These are phyloP conservation scores for Microhierax caerulescens DNA, from an alignment of 2,797 vertebrate species.

Conservation along the genomic window DNA sequence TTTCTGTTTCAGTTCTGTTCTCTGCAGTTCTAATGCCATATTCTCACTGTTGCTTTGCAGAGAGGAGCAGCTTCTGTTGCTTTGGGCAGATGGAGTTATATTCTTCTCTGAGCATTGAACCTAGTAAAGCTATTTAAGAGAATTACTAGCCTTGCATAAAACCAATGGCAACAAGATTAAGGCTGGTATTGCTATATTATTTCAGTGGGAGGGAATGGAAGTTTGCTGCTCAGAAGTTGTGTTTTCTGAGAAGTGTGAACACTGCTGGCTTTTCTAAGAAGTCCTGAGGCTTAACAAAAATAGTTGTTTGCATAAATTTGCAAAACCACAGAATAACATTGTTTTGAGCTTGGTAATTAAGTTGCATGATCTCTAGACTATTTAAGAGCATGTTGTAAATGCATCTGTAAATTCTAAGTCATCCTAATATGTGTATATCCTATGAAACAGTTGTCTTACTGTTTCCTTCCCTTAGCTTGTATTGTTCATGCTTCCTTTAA, in stretches of 20 bases:
- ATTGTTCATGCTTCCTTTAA: neutral
- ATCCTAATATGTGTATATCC: fast-evolving
- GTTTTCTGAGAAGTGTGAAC: neutral
- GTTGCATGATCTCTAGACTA: neutral
- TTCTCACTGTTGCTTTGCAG: neutral
- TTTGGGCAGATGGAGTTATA: neutral
- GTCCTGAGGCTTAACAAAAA: neutral
- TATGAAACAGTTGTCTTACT: neutral
- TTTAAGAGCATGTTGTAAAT: neutral
- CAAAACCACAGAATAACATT: neutral
- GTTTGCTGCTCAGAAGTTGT: neutral
- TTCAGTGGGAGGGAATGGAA: neutral
- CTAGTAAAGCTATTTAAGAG: neutral
- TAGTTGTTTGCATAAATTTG: neutral
- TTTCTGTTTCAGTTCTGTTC: neutral
- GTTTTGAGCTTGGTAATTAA: neutral
- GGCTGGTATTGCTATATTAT: neutral
- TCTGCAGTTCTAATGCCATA: neutral
- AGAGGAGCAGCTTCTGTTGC: neutral
- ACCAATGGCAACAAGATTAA: neutral
- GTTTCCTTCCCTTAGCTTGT: neutral
- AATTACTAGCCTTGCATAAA: neutral
- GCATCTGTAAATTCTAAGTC: neutral
- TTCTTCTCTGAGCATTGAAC: neutral
- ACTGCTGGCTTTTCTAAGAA: neutral